Conservation (phyloP, 2,888 invertebrate species). For the Diogma glabrata region DNA sequence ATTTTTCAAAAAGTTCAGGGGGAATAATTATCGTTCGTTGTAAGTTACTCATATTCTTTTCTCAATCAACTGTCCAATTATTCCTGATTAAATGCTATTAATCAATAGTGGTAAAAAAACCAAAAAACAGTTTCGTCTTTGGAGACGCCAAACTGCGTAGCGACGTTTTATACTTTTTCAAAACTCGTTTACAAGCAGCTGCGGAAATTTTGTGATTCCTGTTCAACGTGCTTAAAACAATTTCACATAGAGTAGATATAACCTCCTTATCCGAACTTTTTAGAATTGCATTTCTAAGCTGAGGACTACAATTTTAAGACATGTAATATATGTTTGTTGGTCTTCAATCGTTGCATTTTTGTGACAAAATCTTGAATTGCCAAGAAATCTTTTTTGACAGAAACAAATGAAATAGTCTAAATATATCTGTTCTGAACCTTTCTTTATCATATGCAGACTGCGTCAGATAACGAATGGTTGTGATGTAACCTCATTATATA, state of each 20-base stretch:
- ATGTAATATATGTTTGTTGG: not conserved
- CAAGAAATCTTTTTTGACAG: not conserved
- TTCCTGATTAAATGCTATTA: not conserved
- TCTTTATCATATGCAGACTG: slow-evolving; percentile 9
- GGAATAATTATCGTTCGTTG: not conserved
- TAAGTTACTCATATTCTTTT: not conserved
- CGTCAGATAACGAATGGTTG: slow-evolving; percentile 9
- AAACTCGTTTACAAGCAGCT: not conserved
- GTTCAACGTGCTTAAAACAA: not conserved
- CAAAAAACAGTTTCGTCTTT: not conserved
- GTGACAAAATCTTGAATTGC: not conserved
- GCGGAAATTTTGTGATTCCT: not conserved
- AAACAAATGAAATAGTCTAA: slow-evolving; percentile 4
- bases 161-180: not conserved
- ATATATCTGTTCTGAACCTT: slow-evolving; percentile 12
- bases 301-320: not conserved
- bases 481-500: slow-evolving; percentile 11
- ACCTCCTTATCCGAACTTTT: not conserved
- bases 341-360: not conserved
- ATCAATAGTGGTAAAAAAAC: no score
- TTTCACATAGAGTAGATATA: not conserved
- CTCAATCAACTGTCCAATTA: not conserved
- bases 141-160: not conserved
- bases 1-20: not conserved
- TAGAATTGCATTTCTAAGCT: not conserved